These are phyloP conservation scores for Drosophila albomicans DNA, from an alignment of 1,140 invertebrate genomes.

Conservation along the genomic window DNA sequence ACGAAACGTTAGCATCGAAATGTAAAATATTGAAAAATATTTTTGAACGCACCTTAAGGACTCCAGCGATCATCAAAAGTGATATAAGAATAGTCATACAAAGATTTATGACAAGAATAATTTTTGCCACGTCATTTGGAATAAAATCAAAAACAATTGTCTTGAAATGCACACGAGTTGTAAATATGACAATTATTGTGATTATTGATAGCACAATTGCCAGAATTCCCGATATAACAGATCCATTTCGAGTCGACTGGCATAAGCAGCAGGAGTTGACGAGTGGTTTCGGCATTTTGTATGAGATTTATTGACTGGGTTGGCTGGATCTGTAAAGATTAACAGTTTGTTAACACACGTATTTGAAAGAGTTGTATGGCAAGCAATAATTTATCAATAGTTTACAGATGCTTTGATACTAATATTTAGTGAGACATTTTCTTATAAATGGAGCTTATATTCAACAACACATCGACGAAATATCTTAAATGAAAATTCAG, in stretches of 20 bases:
- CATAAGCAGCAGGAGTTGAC: slow-evolving; percentile 88
- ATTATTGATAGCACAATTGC: slow-evolving; percentile 88
- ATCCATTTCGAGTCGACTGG: slow-evolving; percentile 89
- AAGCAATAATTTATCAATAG: slow-evolving; percentile 5
- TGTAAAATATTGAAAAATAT: not conserved
- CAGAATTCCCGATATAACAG: slow-evolving; percentile 88
- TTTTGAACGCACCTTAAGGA: slow-evolving; percentile 87
- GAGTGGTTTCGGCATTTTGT: slow-evolving; percentile 74
- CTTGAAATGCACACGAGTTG: slow-evolving; percentile 88
- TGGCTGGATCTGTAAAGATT: slow-evolving; percentile 32
- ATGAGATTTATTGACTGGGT: not conserved
- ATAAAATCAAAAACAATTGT: slow-evolving; percentile 85
- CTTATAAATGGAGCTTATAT: too few relatives aligned
- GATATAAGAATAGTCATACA: slow-evolving; percentile 93
- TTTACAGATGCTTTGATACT: too few relatives aligned
- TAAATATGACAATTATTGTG: slow-evolving; percentile 86
- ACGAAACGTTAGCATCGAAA: slow-evolving; percentile 11
- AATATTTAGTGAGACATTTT: too few relatives aligned
- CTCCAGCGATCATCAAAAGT: slow-evolving; percentile 90
- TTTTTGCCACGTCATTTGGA: slow-evolving; percentile 87
- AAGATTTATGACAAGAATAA: slow-evolving; percentile 92
- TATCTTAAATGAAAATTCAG: too few relatives aligned
- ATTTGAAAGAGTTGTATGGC: not conserved
- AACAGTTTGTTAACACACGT: not conserved
- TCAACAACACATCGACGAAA: too few relatives aligned